These are phyloP conservation scores for Cheumatopsyche charites DNA, from an alignment of 1,140 invertebrate species.

Conservation along the genomic window DNA sequence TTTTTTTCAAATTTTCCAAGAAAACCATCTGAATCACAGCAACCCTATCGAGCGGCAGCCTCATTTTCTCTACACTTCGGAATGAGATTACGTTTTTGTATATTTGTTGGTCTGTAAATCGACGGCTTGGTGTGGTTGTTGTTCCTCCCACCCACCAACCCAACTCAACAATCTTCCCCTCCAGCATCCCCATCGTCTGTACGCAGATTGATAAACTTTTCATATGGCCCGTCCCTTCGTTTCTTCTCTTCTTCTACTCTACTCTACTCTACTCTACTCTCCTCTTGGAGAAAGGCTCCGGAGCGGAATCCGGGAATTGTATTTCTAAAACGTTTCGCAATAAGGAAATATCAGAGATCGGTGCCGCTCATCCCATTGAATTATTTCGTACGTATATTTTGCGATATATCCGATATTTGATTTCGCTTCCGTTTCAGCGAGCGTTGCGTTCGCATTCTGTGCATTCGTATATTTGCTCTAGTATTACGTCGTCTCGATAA, in stretches of 20 bases:
- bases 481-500: too few species aligned
- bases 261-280: not conserved
- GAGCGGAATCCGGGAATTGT: constrained; percentile 28
- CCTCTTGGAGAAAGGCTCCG: not conserved
- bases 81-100: constrained; percentile 44
- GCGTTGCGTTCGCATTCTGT: not conserved
- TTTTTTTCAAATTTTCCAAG: too few species aligned
- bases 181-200: constrained; percentile 12
- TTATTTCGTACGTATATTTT: constrained; percentile 25
- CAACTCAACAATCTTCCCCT: not conserved
- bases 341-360: constrained; percentile 33
- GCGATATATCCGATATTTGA: constrained; percentile 32
- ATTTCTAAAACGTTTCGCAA: constrained; percentile 37
- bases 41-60: constrained; percentile 16
- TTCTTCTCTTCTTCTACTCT: not conserved
- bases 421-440: constrained; percentile 26
- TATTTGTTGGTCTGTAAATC: constrained; percentile 43
- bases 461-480: too few species aligned
- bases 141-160: too few species aligned
- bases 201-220: constrained; percentile 43
- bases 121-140: constrained; percentile 23
- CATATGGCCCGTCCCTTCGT: constrained; percentile 26
- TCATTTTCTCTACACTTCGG: constrained; percentile 26
- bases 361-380: constrained; percentile 28
- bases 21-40: not conserved